phyloP scores from a whole-genome alignment of 2,113 vertebrate genomes.

The Stomatorhinus ivindoensis region DNA sequence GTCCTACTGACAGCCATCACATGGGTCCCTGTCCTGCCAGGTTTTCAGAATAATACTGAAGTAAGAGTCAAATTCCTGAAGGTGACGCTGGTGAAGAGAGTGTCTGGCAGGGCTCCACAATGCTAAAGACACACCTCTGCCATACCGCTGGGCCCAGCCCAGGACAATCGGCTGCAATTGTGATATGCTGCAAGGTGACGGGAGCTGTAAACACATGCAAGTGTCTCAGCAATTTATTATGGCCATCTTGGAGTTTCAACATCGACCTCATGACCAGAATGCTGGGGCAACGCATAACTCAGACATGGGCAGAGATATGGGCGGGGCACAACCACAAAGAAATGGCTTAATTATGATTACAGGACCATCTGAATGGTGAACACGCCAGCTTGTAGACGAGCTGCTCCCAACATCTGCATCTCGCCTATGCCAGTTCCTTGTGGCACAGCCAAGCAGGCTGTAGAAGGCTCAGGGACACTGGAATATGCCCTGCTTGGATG shows the following conservation, averaged over 20 bases:
- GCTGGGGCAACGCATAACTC: background rate
- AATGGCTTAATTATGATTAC: background rate
- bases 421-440: background rate
- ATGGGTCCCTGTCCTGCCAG: background rate
- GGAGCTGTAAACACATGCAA: background rate
- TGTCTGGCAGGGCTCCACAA: background rate
- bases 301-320: background rate
- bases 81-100: background rate
- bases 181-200: background rate
- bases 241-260: background rate
- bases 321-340: background rate
- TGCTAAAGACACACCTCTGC: background rate
- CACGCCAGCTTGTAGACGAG: background rate
- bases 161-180: background rate
- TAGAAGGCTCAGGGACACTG: background rate
- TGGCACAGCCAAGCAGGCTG: background rate
- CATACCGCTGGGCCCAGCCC: background rate
- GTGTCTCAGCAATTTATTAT: background rate
- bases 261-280: background rate
- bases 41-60: slow-evolving; percentile 20
- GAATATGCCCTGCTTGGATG: background rate
- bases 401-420: background rate
- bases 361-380: background rate
- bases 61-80: background rate
- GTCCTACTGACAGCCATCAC: background rate